Base-by-base conservation (phyloP, 2,888 invertebrate species). In the Chrysotoxum bicinctum region DNA sequence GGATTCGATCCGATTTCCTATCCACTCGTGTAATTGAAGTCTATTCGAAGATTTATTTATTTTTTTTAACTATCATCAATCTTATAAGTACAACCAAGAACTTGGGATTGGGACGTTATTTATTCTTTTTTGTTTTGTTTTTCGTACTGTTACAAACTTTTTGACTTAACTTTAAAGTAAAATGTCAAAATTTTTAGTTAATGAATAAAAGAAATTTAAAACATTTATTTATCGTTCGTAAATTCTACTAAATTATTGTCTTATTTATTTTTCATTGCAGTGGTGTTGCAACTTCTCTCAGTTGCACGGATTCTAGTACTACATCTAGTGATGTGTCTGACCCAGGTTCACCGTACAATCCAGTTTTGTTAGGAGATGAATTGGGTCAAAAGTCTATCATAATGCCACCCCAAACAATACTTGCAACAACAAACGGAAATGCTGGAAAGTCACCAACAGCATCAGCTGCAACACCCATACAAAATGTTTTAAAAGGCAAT, bases 261-360 rank as follows among this genome's bases (percentile, higher is more conserved):
- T 88, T 88, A 6, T 37, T 23, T 88, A 89, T 90, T 88, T 91
- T 7, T 90, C 90, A 87, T 94, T 95, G 35, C 94, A 97, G 97
- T 94, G 97, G 97, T 88, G 97, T 97, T 90, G 97, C 96, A 91
- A 95, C 95, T 90, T 93, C 95, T 90, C 93, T 95, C 91, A 96
- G 96, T 93, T 95, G 95, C 90, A 94, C 95, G 84, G 96, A 96
- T 89, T 96, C 95, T 50, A 93, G 94, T 92, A 93, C 94, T 87
- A 94, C 95, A 89, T 95, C 94, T 89, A 97, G 96, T 92, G 97
- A 97, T 93, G 96, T 96, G 92, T 96, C 96, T 89, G 97, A 97
- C 92, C 97, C 97, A 75, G 96, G 96, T 87, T 97, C 97, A 80
- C 97, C 97, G 89, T 96, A 95, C 92, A 96, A 96, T 92, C 95